These are phyloP conservation scores for Verasper variegatus DNA, from an alignment of 2,113 vertebrate genomes.

Conservation along the genomic window DNA sequence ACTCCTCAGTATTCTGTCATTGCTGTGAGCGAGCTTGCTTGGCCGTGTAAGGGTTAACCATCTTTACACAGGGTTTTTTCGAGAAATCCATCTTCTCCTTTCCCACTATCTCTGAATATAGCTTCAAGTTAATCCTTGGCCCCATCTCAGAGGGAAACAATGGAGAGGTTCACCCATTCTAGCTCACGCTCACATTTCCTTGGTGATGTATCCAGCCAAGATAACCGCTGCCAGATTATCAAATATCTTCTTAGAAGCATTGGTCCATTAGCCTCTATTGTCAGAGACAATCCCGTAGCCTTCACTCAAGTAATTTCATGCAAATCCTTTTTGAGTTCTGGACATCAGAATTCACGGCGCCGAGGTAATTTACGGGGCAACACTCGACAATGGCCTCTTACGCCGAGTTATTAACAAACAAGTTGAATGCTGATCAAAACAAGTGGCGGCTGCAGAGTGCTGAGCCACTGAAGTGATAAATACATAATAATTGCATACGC, in stretches of 20 bases:
- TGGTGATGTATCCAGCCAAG: conserved; percentile 44
- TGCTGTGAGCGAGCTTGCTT: not conserved
- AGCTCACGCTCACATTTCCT: conserved; percentile 21
- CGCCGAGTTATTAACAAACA: conserved; percentile 17
- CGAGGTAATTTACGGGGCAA: conserved; percentile 56
- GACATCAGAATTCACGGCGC: conserved; percentile 47
- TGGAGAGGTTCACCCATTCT: conserved; percentile 37
- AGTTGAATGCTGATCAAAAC: conserved; percentile 41
- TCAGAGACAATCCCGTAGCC: conserved; percentile 51
- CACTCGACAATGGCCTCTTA: conserved; percentile 43
- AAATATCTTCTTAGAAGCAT: conserved; percentile 57
- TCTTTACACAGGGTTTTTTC: conserved; percentile 5
- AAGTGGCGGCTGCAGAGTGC: conserved; percentile 1
- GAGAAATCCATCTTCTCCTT: conserved; percentile 18
- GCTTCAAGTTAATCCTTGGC: conserved; percentile 43
- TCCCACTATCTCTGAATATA: conserved; percentile 43
- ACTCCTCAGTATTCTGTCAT: conserved; percentile 1
- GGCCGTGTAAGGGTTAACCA: not conserved
- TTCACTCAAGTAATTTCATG: conserved; percentile 69
- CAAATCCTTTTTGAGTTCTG: conserved; percentile 60
- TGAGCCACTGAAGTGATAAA: conserved; percentile 19
- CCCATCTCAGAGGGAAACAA: conserved; percentile 56
- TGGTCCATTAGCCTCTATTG: conserved; percentile 57
- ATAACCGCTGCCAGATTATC: conserved; percentile 65
- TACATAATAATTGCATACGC: not conserved